Conservation (phyloP, 1,140 invertebrate species). For the Neomicropteryx cornuta region DNA sequence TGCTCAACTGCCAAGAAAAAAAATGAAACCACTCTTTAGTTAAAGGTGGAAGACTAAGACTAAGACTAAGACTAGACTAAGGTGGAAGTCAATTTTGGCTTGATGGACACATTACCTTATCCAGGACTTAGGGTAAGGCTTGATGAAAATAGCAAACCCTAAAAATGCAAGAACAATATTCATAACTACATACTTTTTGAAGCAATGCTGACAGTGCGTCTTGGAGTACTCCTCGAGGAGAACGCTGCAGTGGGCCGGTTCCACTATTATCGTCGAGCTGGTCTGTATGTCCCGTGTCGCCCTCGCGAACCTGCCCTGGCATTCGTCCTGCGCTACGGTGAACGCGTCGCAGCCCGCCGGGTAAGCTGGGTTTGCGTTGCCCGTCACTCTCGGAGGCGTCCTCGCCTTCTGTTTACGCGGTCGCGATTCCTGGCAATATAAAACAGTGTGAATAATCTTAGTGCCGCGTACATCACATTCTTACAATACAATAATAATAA, state of each 20-base stretch:
- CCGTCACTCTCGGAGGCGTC: conserved; percentile 20
- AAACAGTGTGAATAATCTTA: no score
- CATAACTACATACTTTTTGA: conserved; percentile 46
- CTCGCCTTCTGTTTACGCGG: conserved; percentile 23
- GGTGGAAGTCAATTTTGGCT: no score
- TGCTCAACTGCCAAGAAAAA: no score
- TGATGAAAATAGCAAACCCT: no score
- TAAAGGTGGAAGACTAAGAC: no score
- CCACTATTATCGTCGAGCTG: conserved; percentile 57
- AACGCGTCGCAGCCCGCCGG: conserved; percentile 45
- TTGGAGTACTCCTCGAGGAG: conserved; percentile 57
- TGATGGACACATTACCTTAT: no score
- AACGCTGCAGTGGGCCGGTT: conserved; percentile 62
- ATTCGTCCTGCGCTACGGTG: conserved; percentile 36
- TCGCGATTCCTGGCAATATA: conserved; percentile 17
- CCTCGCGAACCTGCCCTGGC: conserved; percentile 42
- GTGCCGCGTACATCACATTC: no score
- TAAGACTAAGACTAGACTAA: no score
- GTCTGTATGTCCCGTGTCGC: conserved; percentile 51
- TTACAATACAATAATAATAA: no score
- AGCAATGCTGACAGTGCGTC: conserved; percentile 69
- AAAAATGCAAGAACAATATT: no score
- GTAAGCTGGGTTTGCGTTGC: conserved; percentile 35
- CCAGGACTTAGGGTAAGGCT: no score
- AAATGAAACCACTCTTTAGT: no score